Evolutionary conservation across 2,113 vertebrate genomes (phyloP), one percentile per base, ranked within the genome.

Genomic region (Platysternon megacephalum): DNA sequence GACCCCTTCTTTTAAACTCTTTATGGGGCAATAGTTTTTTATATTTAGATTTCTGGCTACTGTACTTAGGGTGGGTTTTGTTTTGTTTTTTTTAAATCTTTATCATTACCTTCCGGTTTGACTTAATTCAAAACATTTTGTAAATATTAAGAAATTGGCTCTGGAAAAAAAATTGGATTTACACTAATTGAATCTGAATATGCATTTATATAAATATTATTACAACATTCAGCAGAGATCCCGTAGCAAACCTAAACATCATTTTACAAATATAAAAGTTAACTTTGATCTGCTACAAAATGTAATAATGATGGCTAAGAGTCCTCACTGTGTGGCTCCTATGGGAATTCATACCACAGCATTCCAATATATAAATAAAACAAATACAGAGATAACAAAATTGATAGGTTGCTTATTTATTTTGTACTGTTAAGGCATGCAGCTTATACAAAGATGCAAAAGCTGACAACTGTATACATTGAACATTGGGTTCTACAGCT

Each of bases 381-480:
- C 61, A 93, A 86, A 91, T 93, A 44, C 0, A 35, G 89, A 89
- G 86, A 55, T 93, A 93, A 88, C 53, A 96, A 89, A 85, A 65
- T 49, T 53, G 92, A 79, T 83, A 96, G 29, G 80, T 78, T 94
- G 93, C 94, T 92, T 97, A 97, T 98, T 97, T 97, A 97, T 98
- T 98, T 97, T 97, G 85, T 97, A 89, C 93, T 97, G 83, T 92
- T 95, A 93, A 97, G 89, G 94, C 93, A 95, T 97, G 93, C 95
- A 93, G 95, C 94, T 91, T 97, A 87, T 86, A 78, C 94, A 94
- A 87, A 94, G 85, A 93, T 94, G 95, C 94, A 93, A 94, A 91
- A 94, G 89, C 85, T 95, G 94, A 89, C n/a, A 28, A 86, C 86
- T 95, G 46, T 93, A 93, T 93, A 90, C 91, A 56, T 24, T 95